These are phyloP conservation scores for Tetropium fuscum DNA, from an alignment of 2,888 invertebrate species.

Conservation along the genomic window DNA sequence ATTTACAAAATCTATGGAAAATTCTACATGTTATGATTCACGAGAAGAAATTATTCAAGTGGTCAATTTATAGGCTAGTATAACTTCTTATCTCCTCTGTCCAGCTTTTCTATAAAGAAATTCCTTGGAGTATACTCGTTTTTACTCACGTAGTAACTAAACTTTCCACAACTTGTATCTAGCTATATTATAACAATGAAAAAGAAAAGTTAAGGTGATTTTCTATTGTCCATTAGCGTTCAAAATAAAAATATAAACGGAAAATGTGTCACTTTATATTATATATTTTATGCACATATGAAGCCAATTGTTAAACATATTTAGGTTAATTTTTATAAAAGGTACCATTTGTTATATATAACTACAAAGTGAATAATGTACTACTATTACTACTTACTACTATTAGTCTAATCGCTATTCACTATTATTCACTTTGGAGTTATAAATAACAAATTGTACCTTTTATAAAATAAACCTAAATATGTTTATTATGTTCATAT, in stretches of 20 bases:
- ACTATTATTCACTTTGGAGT: too few species aligned
- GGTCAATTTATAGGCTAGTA: constrained; percentile 9
- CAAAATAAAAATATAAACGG: constrained; percentile 6
- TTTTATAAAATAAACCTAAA: too few species aligned
- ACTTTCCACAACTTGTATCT: constrained; percentile 17
- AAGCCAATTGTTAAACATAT: too few species aligned
- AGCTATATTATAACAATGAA: constrained; percentile 16
- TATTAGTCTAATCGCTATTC: too few species aligned
- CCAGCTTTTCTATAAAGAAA: constrained; percentile 25
- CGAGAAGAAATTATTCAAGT: too few species aligned
- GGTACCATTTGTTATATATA: not conserved
- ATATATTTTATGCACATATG: too few species aligned
- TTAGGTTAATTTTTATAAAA: not conserved
- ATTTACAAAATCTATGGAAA: too few species aligned
- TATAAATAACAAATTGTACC: too few species aligned
- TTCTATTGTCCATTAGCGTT: constrained; percentile 10
- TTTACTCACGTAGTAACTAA: constrained; percentile 13
- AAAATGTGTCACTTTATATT: constrained; percentile 8
- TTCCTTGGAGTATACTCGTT: constrained; percentile 16
- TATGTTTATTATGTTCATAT: too few species aligned
- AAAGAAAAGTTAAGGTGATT: constrained; percentile 5
- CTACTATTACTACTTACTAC: too few species aligned
- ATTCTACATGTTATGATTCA: too few species aligned
- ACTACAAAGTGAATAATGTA: too few species aligned
- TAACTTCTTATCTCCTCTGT: constrained; percentile 21